These are phyloP conservation scores for Muntiacus muntjak DNA, from an alignment of 2,113 vertebrate genomes.

Conservation along the genomic window DNA sequence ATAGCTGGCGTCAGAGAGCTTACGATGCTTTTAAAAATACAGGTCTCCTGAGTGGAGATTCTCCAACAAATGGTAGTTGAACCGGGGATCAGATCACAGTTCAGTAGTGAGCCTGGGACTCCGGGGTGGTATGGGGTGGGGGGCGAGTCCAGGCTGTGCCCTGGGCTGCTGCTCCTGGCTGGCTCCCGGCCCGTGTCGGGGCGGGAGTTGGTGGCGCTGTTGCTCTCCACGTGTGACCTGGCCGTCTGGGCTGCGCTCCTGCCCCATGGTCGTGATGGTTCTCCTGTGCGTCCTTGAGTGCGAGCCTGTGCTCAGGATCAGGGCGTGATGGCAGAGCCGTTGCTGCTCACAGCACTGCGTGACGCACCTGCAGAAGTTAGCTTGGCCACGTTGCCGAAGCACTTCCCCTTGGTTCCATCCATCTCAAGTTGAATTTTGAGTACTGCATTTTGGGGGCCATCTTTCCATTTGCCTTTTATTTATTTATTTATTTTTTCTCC, in stretches of 20 bases:
- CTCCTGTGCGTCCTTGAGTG: rapidly evolving
- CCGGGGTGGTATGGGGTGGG: neutral
- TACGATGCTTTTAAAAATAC: neutral
- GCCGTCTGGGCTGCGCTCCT: neutral
- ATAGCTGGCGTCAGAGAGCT: neutral
- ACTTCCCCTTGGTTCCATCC: neutral
- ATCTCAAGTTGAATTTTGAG: neutral
- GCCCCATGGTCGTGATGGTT: rapidly evolving
- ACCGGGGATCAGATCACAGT: neutral
- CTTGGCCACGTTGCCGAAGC: too few species aligned
- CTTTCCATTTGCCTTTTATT: neutral
- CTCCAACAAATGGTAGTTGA: neutral
- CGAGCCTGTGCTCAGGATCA: rapidly evolving
- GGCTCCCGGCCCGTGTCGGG: rapidly evolving
- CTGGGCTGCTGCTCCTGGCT: neutral
- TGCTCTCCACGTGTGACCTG: neutral
- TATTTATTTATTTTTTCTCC: neutral
- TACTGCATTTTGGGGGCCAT: neutral
- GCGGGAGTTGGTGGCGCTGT: rapidly evolving
- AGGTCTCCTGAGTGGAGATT: neutral
- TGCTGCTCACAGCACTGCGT: rapidly evolving
- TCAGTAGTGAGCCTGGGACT: neutral
- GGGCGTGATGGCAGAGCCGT: rapidly evolving
- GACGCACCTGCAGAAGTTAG: rapidly evolving
- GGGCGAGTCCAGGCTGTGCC: rapidly evolving